A percentile compares a stretch with the other conserved stretches of the same genome.
These are phyloP conservation scores for Micrasema longulum DNA, from an alignment of 1,140 invertebrate species.

Conservation along the genomic window DNA sequence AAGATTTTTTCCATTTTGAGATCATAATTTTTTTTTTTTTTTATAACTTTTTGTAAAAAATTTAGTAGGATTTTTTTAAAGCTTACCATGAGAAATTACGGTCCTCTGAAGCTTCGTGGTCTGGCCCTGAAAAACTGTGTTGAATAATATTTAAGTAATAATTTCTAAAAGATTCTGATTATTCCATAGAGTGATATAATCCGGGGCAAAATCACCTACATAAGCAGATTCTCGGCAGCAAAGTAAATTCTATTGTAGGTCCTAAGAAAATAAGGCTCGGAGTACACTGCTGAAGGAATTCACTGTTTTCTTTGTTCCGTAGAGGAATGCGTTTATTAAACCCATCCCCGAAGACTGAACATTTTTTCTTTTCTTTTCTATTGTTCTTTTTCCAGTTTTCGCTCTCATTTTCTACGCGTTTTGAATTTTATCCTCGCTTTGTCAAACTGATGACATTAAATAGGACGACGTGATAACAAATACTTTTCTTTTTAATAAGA, in stretches of 20 bases:
- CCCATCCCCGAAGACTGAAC: constrained; percentile 12
- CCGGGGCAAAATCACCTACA: not conserved
- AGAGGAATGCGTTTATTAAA: constrained; percentile 36
- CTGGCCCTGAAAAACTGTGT: no score
- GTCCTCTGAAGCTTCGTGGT: no score
- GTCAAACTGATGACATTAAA: constrained; percentile 21
- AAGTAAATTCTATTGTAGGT: constrained; percentile 4
- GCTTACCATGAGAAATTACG: no score
- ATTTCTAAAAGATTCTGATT: no score
- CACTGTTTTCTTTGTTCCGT: constrained; percentile 28
- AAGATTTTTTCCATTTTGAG: no score
- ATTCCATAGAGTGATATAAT: not conserved
- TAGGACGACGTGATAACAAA: not conserved
- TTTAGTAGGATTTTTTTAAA: no score
- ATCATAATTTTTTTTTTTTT: no score
- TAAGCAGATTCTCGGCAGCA: not conserved
- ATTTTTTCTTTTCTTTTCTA: not conserved
- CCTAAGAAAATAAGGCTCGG: not conserved
- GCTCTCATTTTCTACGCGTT: constrained; percentile 3
- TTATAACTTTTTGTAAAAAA: no score
- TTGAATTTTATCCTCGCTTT: not conserved
- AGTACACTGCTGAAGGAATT: constrained; percentile 12
- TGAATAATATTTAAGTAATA: no score
- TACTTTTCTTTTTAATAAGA: constrained; percentile 1
- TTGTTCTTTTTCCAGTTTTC: constrained; percentile 13